Percentiles rank a stretch among this genome's conserved stretches.
Conservation (phyloP, 2,888 invertebrate species). For the Falcaria lacertinaria region DNA sequence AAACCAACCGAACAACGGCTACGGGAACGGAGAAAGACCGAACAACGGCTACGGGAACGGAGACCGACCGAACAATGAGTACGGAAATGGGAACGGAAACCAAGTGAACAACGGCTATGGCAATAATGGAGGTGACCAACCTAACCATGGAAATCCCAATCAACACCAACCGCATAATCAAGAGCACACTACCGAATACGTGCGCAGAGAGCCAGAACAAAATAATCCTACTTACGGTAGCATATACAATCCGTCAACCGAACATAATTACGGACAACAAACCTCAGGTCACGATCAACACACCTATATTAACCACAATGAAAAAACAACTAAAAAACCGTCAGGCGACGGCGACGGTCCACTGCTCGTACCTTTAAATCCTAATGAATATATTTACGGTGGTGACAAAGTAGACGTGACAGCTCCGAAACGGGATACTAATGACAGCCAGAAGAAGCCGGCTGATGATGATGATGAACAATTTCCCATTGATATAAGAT, state of each 20-base stretch:
- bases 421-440: constrained; percentile 56
- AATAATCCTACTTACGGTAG: constrained; percentile 5
- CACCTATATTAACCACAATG: constrained; percentile 11
- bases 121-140: constrained; percentile 1
- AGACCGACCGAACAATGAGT: constrained; percentile 4
- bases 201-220: not conserved
- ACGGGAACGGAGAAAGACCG: constrained; percentile 10
- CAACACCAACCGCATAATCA: constrained; percentile 5
- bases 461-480: constrained; percentile 41
- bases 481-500: constrained; percentile 53
- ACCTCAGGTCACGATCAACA: too few relatives aligned
- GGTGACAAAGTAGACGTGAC: constrained; percentile 46
- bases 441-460: constrained; percentile 26
- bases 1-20: constrained; percentile 8
- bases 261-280: constrained; percentile 8
- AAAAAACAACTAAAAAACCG: constrained; percentile 39
- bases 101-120: not conserved
- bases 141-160: constrained; percentile 10
- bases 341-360: constrained; percentile 41
- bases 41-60: constrained; percentile 5
- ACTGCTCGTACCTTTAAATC: constrained; percentile 50
- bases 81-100: not conserved
- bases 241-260: constrained; percentile 10
- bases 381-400: constrained; percentile 44
- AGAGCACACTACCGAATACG: not conserved